A percentile compares a stretch with the other conserved stretches of the same genome.
Conservation (phyloP, 92 coral and sea anemone species). For the Pocillopora meandrina region DNA sequence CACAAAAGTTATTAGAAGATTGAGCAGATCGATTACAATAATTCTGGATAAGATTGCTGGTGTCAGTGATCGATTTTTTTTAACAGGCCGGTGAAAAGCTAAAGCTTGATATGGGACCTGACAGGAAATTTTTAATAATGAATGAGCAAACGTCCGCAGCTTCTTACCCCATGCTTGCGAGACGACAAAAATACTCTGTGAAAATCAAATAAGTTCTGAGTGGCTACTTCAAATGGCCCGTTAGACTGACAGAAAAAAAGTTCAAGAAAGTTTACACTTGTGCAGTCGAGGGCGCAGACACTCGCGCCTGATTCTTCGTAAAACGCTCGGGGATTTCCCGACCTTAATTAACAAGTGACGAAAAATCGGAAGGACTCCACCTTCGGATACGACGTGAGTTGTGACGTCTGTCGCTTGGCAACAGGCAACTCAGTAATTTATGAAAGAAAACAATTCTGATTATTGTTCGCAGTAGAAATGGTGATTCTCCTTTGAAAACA, state of each 20-base stretch:
- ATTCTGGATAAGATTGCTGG: no score
- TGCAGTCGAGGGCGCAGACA: background rate
- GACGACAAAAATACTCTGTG: background rate
- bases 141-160: constrained; percentile 2
- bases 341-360: background rate
- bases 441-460: background rate
- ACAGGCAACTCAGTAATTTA: background rate
- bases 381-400: background rate
- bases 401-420: background rate
- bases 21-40: background rate
- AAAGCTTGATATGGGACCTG: background rate
- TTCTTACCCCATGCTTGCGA: background rate
- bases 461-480: background rate
- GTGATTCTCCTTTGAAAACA: background rate
- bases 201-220: background rate
- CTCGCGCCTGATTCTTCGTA: background rate
- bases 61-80: background rate
- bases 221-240: background rate
- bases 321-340: background rate
- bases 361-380: background rate
- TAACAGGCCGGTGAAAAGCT: background rate
- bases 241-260: background rate
- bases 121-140: constrained; percentile 7
- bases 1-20: background rate
- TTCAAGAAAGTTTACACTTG: background rate